A percentile compares a stretch with the other conserved stretches of the same genome.
These are phyloP conservation scores for Melieria omissa DNA, from an alignment of 2,888 invertebrate species.

Conservation along the genomic window DNA sequence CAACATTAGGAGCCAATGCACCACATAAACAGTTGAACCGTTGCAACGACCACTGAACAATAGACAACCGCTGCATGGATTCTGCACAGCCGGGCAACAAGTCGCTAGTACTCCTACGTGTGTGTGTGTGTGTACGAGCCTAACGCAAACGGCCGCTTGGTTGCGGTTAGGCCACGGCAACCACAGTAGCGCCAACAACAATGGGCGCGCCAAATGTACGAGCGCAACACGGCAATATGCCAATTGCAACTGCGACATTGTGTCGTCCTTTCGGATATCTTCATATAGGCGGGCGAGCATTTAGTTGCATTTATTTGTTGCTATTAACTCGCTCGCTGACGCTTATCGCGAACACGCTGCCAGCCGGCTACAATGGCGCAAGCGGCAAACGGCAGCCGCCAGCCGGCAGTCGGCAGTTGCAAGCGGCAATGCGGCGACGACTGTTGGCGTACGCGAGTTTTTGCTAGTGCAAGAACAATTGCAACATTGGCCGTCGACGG, in stretches of 20 bases:
- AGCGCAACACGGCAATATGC: slow-evolving; percentile 54
- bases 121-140: too few species aligned
- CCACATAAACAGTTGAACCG: background rate
- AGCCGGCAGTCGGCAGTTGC: background rate
- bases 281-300: slow-evolving; percentile 59
- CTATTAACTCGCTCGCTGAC: slow-evolving; percentile 65
- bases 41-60: background rate
- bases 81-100: slow-evolving; percentile 22
- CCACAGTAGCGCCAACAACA: slow-evolving; percentile 8
- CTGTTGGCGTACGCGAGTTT: background rate
- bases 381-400: background rate
- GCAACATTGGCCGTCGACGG: background rate
- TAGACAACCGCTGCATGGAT: slow-evolving; percentile 2
- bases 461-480: background rate
- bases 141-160: slow-evolving; percentile 8
- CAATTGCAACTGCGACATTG: slow-evolving; percentile 63
- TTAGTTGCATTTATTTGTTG: slow-evolving; percentile 67
- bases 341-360: slow-evolving; percentile 53
- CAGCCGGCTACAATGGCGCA: slow-evolving; percentile 11
- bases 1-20: slow-evolving; percentile 17
- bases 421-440: background rate
- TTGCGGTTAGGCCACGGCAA: background rate
- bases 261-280: slow-evolving; percentile 66
- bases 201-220: slow-evolving; percentile 3
- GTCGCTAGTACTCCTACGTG: too few species aligned